Evolutionary conservation across 2,888 invertebrate genomes (phyloP), one percentile per base, ranked within the genome.

Genomic region (Cyaniris semiargus): DNA sequence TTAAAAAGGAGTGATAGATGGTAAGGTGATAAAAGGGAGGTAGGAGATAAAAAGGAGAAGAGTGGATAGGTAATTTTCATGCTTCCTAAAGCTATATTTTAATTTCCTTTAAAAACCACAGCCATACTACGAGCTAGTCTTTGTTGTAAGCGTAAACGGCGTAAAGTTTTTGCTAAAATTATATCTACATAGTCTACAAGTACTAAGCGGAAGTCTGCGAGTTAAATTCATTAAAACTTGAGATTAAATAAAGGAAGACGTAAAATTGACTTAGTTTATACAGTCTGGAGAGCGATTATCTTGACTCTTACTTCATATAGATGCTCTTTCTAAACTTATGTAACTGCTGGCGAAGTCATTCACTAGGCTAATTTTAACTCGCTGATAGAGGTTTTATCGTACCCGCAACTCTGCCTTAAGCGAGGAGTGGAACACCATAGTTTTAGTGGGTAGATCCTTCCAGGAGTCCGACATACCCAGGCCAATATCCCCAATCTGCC

Each of bases 211-310:
- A 23, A 60, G 60, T 60, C 60, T 60, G 60, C 60, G 23, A 60
- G 60, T 60, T 60, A 60, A 60, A 60, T 60, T 60, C 23, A 60
- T 60, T 60, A 60, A 60, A 60, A 60, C 60, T 60, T 60, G 60
- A 60, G 23, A 60, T 60, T 60, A 60, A 60, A 60, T 60, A 4
- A 60, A 23, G 60, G 21, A 21, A 23, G 60, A 60, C 60, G 23
- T 60, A 60, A 13, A 60, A 60, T 8, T 60, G 21, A 60, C 2
- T 60, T 23, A 60, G 60, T 60, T 60, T 23, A 60, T 60, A 60
- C 60, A 60, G 60, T 60, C 60, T 60, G 1, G 60, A 13, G 23
- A 23, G 60, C 60, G 13, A 60, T 60, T 60, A 21, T 60, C 23
- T 60, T 60, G 10, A 60, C 10, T 21, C 21, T 8, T 34, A 7